A percentile compares a stretch with the other conserved stretches of the same genome.
phyloP scores from a whole-genome alignment of 2,113 vertebrate species.

The Pygoscelis antarcticus region DNA sequence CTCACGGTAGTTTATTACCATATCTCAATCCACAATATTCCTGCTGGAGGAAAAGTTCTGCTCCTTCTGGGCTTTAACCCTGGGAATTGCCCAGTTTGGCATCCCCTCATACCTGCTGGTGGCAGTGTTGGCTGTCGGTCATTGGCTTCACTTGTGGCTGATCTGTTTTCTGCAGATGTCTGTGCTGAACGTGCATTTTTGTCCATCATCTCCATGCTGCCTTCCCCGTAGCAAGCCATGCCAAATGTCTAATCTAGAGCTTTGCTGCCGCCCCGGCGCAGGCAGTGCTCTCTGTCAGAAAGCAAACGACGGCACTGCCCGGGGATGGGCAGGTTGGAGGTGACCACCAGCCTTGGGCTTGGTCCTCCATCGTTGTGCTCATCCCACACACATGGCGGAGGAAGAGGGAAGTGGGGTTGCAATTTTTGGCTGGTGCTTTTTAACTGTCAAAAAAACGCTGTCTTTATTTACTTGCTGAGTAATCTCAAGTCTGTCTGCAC shows the following conservation, averaged over 20 bases:
- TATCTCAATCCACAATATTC: background rate
- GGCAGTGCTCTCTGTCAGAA: background rate
- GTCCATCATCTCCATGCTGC: background rate
- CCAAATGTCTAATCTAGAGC: background rate
- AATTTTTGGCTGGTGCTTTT: background rate
- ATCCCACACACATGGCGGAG: background rate
- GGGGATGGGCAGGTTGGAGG: background rate
- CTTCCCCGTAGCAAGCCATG: rapidly evolving
- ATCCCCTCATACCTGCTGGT: rapidly evolving
- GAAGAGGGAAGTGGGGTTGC: background rate
- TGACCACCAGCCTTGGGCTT: background rate
- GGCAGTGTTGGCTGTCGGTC: rapidly evolving
- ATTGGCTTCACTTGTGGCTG: background rate
- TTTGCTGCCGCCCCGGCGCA: rapidly evolving
- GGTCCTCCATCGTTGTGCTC: rapidly evolving
- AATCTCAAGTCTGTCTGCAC: background rate
- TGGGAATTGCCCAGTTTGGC: background rate
- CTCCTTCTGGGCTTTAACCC: background rate
- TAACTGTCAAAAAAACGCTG: background rate
- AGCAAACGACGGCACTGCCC: rapidly evolving
- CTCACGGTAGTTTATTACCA: background rate
- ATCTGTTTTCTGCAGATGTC: background rate
- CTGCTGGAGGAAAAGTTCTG: background rate
- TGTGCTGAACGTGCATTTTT: background rate
- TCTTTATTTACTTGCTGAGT: background rate